A percentile compares a stretch with the other conserved stretches of the same genome.
phyloP scores from a whole-genome alignment of 2,888 invertebrate genomes.

The Leucoma salicis region DNA sequence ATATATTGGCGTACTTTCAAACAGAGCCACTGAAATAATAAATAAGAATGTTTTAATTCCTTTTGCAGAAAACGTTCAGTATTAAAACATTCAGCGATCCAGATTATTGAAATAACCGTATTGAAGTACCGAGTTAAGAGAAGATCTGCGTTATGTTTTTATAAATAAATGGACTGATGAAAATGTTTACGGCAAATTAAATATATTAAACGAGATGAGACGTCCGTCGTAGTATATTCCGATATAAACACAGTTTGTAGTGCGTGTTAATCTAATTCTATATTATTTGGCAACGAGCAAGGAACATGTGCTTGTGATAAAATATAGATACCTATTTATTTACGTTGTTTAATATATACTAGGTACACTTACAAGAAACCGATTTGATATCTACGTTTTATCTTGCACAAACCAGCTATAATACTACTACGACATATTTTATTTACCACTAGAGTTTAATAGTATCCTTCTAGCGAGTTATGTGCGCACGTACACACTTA shows the following conservation, averaged over 20 bases:
- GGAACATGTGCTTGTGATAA: not conserved
- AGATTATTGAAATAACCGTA: slow-evolving; percentile 29
- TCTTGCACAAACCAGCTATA: not conserved
- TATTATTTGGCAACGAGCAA: slow-evolving; percentile 10
- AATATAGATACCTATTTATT: not conserved
- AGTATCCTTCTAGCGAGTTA: no score
- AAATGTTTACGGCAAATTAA: slow-evolving; percentile 8
- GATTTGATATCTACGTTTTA: not conserved
- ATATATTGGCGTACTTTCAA: slow-evolving; percentile 59
- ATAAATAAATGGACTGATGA: slow-evolving; percentile 2
- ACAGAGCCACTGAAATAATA: slow-evolving; percentile 20
- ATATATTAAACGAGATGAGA: not conserved
- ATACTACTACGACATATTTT: no score
- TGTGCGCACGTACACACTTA: no score
- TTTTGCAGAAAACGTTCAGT: slow-evolving; percentile 39
- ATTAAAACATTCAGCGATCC: slow-evolving; percentile 17
- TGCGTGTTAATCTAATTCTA: slow-evolving; percentile 7
- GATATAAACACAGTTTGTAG: slow-evolving; percentile 2
- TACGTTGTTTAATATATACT: not conserved
- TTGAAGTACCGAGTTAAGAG: slow-evolving; percentile 5
- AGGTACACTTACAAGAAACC: not conserved
- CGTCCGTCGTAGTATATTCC: slow-evolving; percentile 3
- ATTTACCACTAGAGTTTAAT: no score
- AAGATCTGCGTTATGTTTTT: slow-evolving; percentile 14
- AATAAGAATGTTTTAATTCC: slow-evolving; percentile 33